A percentile compares a stretch with the other conserved stretches of the same genome.
Conservation (phyloP, 2,888 invertebrate species). For the Lysandra bellargus region DNA sequence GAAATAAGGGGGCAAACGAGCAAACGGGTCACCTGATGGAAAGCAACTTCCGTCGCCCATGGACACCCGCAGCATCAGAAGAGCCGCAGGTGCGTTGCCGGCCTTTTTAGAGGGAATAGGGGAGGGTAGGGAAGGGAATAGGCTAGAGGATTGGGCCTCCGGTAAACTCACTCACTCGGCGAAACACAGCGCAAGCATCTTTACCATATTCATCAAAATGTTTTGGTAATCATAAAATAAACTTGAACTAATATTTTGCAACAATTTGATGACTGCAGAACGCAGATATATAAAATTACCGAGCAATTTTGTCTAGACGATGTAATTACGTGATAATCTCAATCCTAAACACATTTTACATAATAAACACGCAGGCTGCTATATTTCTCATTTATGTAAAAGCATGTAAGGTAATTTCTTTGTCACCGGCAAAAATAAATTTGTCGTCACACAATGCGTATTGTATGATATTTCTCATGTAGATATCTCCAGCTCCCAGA, state of each 20-base stretch:
- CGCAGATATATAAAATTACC: not conserved
- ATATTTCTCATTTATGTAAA: not conserved
- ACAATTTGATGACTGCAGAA: not conserved
- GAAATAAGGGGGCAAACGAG: too few species aligned
- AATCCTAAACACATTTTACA: slow-evolving; percentile 7
- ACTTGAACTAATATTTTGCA: not conserved
- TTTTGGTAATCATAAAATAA: not conserved
- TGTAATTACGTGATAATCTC: not conserved
- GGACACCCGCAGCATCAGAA: too few species aligned
- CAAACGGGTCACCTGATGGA: too few species aligned
- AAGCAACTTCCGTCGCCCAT: too few species aligned
- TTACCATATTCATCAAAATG: not conserved
- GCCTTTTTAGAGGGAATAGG: too few species aligned
- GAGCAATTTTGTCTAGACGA: slow-evolving; percentile 17
- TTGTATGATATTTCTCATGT: slow-evolving; percentile 43
- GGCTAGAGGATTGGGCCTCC: too few species aligned
- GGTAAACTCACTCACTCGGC: too few species aligned
- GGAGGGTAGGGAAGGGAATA: too few species aligned
- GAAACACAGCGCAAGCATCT: not conserved
- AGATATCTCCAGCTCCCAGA: slow-evolving; percentile 52
- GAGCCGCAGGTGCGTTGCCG: too few species aligned
- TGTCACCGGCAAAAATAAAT: slow-evolving; percentile 33
- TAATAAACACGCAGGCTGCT: not conserved
- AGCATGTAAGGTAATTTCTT: slow-evolving; percentile 23
- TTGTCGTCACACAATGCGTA: slow-evolving; percentile 39